phyloP scores from a whole-genome alignment of 2,797 vertebrate species.

The Enteromius argenteus region DNA sequence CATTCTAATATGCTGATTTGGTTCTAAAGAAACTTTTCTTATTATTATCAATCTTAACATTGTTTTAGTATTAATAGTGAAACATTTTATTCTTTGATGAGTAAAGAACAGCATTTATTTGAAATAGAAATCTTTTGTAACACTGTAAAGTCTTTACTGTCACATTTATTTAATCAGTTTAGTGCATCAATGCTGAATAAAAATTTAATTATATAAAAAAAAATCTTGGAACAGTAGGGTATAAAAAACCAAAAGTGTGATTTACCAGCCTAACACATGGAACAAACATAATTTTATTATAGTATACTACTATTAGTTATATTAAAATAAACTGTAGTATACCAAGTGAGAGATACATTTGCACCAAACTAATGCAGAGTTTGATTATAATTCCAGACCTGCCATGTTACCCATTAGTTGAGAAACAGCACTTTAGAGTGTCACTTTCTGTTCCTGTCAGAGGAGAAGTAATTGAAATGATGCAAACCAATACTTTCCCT shows the following conservation, averaged over 20 bases:
- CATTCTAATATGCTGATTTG: no score
- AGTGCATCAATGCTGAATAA: neutral
- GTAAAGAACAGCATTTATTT: neutral
- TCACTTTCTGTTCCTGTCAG: constrained; percentile 1
- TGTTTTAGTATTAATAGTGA: neutral
- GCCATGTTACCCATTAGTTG: neutral
- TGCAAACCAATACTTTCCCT: constrained; percentile 3
- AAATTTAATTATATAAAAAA: neutral
- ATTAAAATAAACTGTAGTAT: neutral
- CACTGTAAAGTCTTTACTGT: neutral
- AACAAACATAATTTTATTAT: neutral
- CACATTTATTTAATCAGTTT: neutral
- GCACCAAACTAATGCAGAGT: neutral
- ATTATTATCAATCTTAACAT: neutral
- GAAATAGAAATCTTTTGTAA: neutral
- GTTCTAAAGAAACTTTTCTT: neutral
- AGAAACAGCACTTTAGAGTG: neutral
- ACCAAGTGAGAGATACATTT: neutral
- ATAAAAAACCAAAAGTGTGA: neutral
- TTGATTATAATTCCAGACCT: neutral
- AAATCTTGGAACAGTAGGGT: neutral
- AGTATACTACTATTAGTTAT: neutral
- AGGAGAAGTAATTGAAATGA: neutral
- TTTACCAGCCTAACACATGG: neutral
- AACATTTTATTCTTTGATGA: neutral